These are phyloP conservation scores for Pentamera pediparva DNA, from an alignment of 53 echinoderm and acorn worm species.

Conservation along the genomic window DNA sequence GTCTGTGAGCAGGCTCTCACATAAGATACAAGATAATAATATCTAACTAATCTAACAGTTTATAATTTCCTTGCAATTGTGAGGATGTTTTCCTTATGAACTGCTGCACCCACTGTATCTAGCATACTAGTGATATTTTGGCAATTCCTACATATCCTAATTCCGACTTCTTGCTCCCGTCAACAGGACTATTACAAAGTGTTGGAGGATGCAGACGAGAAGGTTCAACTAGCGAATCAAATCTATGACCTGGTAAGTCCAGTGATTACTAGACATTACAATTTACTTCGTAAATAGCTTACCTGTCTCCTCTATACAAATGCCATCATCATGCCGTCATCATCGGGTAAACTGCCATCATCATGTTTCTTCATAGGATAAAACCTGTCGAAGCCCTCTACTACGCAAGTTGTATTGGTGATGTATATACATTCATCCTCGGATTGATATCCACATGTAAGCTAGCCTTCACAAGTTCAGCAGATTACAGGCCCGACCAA, in stretches of 20 bases:
- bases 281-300: too few relatives aligned
- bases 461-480: neutral
- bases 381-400: too few relatives aligned
- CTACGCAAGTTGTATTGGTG: too few relatives aligned
- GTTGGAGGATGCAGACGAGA: conserved; percentile 93
- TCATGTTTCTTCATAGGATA: neutral
- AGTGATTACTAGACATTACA: neutral
- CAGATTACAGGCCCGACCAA: neutral
- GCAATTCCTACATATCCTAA: neutral
- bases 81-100: too few relatives aligned
- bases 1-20: too few relatives aligned
- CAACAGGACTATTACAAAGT: conserved; percentile 95
- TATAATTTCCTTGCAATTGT: too few relatives aligned
- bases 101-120: neutral
- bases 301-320: too few relatives aligned
- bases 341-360: too few relatives aligned
- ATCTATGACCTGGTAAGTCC: conserved; percentile 88
- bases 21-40: too few relatives aligned
- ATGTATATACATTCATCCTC: too few relatives aligned
- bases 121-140: neutral
- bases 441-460: neutral
- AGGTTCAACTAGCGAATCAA: conserved; percentile 97
- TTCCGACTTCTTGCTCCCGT: neutral
- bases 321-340: too few relatives aligned
- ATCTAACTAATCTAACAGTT: too few relatives aligned